Conservation (phyloP, 2,888 invertebrate genomes). For the Zaprionus lineosus region DNA sequence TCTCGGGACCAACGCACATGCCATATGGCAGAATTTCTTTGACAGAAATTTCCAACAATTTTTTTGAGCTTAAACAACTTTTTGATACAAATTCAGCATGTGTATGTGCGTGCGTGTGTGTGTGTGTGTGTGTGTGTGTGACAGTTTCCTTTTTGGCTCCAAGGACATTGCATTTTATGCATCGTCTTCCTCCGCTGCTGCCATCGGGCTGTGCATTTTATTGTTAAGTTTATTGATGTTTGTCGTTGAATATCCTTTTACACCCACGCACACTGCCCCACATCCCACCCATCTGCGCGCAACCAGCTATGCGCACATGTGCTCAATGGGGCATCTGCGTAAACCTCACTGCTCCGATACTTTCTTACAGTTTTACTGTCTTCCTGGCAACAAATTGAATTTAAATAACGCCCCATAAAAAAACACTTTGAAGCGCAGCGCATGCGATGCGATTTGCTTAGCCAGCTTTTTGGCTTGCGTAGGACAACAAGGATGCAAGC, state of each 20-base stretch:
- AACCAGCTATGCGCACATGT: conserved; percentile 23
- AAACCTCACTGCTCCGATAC: conserved; percentile 36
- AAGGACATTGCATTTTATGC: conserved; percentile 57
- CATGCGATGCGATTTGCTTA: conserved; percentile 23
- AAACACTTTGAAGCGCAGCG: conserved; percentile 28
- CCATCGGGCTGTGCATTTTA: conserved; percentile 49
- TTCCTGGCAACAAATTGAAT: conserved; percentile 47
- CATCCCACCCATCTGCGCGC: not conserved
- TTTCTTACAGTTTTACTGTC: conserved; percentile 45
- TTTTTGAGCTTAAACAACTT: conserved; percentile 60
- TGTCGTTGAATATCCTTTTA: conserved; percentile 49
- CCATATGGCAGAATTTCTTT: conserved; percentile 41
- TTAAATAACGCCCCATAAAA: conserved; percentile 52
- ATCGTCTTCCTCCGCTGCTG: conserved; percentile 19
- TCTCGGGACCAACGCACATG: not conserved
- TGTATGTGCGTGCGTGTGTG: not conserved
- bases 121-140: conserved; percentile 10
- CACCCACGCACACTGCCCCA: not conserved
- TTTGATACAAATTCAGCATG: conserved; percentile 54
- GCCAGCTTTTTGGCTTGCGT: conserved; percentile 1
- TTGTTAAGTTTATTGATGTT: conserved; percentile 69
- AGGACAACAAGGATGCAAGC: conserved; percentile 18
- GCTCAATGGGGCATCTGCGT: conserved; percentile 49
- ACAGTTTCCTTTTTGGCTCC: conserved; percentile 30
- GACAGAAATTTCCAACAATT: conserved; percentile 51